Evolutionary conservation across 2,797 vertebrate species (phyloP).

Genomic region (Ceyx erithaca): DNA sequence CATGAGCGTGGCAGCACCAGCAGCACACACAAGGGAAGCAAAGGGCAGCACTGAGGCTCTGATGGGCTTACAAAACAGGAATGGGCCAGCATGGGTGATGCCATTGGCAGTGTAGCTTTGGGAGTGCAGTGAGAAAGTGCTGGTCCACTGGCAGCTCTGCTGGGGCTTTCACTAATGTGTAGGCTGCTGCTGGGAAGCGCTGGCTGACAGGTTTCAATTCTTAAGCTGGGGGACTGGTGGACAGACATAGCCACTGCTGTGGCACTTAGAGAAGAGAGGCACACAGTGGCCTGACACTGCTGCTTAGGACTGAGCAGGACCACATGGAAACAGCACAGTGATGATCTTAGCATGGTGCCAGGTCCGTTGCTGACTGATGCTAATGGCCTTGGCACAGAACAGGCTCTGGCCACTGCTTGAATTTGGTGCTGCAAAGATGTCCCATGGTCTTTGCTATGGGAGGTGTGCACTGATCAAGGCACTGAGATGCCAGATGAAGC

Average conservation of each 20-base stretch:
- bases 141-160: not conserved
- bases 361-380: not conserved
- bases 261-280: too few relatives aligned
- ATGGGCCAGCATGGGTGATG: fast-evolving
- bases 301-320: not conserved
- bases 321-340: not conserved
- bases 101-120: not conserved
- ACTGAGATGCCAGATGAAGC: not conserved
- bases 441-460: not conserved
- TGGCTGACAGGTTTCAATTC: fast-evolving
- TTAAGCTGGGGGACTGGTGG: not conserved
- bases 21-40: not conserved
- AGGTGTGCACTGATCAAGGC: not conserved
- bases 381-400: not conserved
- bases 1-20: fast-evolving
- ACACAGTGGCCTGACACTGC: not conserved
- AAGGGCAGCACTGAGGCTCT: not conserved
- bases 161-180: not conserved
- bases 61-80: not conserved
- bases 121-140: not conserved
- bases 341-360: not conserved
- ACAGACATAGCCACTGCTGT: not conserved
- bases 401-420: not conserved
- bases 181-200: not conserved
- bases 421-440: not conserved